Evolutionary conservation across 2,797 vertebrate genomes (phyloP), one percentile per base, ranked within the genome.

Genomic region (Anisognathus igniventris): DNA sequence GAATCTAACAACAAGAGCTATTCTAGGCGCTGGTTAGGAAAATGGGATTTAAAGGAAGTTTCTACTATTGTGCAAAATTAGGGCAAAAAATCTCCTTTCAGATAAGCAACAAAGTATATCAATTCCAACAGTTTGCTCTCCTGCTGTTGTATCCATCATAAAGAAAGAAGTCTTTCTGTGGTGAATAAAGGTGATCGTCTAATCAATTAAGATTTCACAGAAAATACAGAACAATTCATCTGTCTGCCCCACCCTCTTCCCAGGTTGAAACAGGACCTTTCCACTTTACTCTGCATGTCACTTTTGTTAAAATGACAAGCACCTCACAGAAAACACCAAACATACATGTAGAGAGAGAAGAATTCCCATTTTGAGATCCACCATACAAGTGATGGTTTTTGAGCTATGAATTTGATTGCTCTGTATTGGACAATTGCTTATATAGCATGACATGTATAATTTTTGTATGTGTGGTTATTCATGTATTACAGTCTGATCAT

Each of bases 31-130:
- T 96, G 96, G 95, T 97, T 97, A 97, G 96, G 96, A 97, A 97
- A 97, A 97, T 96, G 95, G 95, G 97, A 96, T 97, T 97, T 97
- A 97, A 97, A 97, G 95, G 95, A 96, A 96, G 89, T 97, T 96
- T 96, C 96, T 92, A 96, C 96, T 95, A 97, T 97, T 97, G 97
- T 97, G 93, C 78, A 88, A 97, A 97, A 97, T 97, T 97, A 97
- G 97, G 96, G 95, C 97, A 97, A 97, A 96, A 97, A 97, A 95
- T 97, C 93, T 97, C 92, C 96, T 97, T 97, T 97, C 96, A 97
- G 93, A 94, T 97, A 95, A 96, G 87, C 94, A 97, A 96, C 96
- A 97, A 97, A 97, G 96, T 97, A 51, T 96, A 96, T 96, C 96
- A 94, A 86, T 96, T 97, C 96, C 95, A 95, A 95, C 96, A 97